Evolutionary conservation across 2,113 vertebrate species (phyloP), one percentile per base, ranked within the genome.

Genomic region (Bufo bufo): DNA sequence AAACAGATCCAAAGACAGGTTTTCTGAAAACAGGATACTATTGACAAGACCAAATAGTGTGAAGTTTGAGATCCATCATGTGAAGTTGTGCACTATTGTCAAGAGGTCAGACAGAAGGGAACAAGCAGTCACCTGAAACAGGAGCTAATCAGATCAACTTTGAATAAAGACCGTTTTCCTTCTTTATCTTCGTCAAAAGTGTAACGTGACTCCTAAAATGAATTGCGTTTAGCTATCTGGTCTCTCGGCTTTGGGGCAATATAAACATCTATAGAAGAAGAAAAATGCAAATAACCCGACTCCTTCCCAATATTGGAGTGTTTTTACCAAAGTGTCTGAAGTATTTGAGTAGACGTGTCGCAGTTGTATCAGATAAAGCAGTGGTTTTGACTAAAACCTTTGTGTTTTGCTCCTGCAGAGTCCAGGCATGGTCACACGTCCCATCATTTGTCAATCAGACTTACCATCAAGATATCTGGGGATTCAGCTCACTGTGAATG

Each of bases 51-150:
- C 61, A 82, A 87, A 82, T 74, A 61, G 63, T 45, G 66, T 74
- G 52, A 54, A 82, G 45, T 52, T 82, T 33, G 16, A 72, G 54
- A 88, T 88, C 86, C 63, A 88, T 88, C 79, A 75, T 65, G 54
- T 75, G 47, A 75, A 75, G 66, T 50, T 83, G 49, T 77, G 49
- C 45, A 16, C 72, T 56, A 59, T 84, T 88, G 87, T 88, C 87
- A 63, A 78, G 75, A 83, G 87, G 80, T 88, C 81, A 88, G 58
- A 69, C 12, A 23, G 78, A 77, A 52, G 74, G 81, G 81, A 77
- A 77, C 47, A 77, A 56, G 87, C 71, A 66, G 72, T 84, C 87
- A 89, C 81, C 81, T 84, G 82, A 89, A 78, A 89, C 87, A 82
- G 47, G 69, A 88, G 80, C 54, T 88, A 65, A 88, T 88, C 87